These are phyloP conservation scores for Bradypodion pumilum DNA, from an alignment of 2,797 vertebrate species.

Conservation along the genomic window DNA sequence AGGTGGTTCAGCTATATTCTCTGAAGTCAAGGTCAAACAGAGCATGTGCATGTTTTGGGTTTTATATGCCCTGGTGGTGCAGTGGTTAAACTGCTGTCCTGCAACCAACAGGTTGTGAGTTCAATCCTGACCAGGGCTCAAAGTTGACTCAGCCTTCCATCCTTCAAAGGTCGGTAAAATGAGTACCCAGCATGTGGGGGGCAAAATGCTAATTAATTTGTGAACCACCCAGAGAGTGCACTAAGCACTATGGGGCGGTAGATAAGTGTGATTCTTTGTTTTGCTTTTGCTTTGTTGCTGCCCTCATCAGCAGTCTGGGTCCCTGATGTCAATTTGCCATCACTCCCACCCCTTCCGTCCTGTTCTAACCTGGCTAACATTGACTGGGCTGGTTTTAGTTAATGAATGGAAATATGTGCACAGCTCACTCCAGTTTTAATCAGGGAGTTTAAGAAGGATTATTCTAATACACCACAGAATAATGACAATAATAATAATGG, in stretches of 20 bases:
- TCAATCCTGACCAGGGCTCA: no score
- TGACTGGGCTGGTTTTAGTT: not conserved
- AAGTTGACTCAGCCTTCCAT: no score
- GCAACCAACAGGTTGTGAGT: no score
- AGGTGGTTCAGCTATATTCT: not conserved
- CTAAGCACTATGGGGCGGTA: no score
- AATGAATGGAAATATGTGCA: not conserved
- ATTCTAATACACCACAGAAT: constrained; percentile 12
- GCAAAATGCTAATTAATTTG: no score
- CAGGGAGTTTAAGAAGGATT: constrained; percentile 2
- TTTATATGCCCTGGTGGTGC: no score
- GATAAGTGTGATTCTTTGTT: no score
- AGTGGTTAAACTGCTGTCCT: no score
- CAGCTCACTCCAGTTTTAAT: not conserved
- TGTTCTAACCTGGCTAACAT: not conserved
- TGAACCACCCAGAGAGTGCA: no score
- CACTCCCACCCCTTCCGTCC: not conserved
- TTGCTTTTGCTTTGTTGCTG: no score
- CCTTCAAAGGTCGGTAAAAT: no score
- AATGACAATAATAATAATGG: not conserved
- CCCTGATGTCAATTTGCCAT: not conserved
- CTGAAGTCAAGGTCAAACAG: not conserved
- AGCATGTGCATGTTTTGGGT: not conserved
- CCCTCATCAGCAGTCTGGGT: not conserved
- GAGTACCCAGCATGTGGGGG: no score